Conservation (phyloP, 1,140 invertebrate species). For the Phymorhynchus buccinoides region DNA sequence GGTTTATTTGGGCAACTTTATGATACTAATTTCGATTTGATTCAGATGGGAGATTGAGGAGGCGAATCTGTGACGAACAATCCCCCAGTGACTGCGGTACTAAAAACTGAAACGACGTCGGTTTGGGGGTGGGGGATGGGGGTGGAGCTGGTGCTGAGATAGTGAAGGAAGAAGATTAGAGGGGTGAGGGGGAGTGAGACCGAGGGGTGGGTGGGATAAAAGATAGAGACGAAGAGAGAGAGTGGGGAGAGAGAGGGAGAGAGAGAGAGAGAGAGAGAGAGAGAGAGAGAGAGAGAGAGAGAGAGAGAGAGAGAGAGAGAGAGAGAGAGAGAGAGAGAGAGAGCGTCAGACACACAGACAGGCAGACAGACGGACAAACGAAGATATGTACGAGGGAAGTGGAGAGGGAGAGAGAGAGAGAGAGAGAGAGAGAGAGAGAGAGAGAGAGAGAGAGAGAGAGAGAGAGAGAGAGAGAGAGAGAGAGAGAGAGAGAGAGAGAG, state of each 20-base stretch:
- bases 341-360: not conserved
- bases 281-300: not conserved
- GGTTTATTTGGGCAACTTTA: slow-evolving; percentile 25
- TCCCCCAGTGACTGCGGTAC: not conserved
- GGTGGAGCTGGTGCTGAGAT: not conserved
- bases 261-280: not conserved
- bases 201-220: not conserved
- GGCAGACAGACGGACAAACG: not conserved
- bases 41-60: slow-evolving; percentile 30
- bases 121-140: not conserved
- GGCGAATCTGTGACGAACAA: not conserved
- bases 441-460: not conserved
- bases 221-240: not conserved
- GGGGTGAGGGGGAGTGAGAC: not conserved
- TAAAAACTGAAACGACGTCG: slow-evolving; percentile 16
- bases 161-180: not conserved
- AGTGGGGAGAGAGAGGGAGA: not conserved
- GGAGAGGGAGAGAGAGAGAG: not conserved
- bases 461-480: not conserved
- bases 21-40: slow-evolving; percentile 31
- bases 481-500: not conserved
- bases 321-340: slow-evolving; percentile 8
- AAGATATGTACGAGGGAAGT: not conserved
- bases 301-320: not conserved
- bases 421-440: not conserved